phyloP scores from a whole-genome alignment of 35 echinoderm and acorn worm genomes.

The Holothuria glaberrima region DNA sequence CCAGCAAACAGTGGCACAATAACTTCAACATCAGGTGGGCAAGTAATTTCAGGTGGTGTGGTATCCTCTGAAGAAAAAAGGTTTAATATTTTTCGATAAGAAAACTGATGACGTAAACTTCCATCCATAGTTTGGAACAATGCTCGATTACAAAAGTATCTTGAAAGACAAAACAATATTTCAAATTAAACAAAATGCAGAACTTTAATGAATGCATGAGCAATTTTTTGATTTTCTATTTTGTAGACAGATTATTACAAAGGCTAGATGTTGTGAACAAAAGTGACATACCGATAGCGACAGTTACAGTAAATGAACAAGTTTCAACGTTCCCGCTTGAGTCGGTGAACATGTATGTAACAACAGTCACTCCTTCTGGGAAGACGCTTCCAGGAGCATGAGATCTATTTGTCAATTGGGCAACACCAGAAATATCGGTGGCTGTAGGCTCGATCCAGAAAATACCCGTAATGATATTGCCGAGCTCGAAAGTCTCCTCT shows the following conservation, averaged over 20 bases:
- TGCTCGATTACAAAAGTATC: no score
- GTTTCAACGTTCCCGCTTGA: neutral
- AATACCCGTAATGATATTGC: neutral
- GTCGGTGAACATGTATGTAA: conserved; percentile 42
- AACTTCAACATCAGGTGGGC: neutral
- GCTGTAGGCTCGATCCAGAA: conserved; percentile 37
- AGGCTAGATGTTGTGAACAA: no score
- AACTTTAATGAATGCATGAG: no score
- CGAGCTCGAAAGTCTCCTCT: neutral
- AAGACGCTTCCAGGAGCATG: conserved; percentile 27
- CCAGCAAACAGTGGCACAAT: neutral
- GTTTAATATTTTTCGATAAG: no score
- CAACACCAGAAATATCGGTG: conserved; percentile 23
- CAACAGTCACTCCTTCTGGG: neutral
- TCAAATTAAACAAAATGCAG: no score
- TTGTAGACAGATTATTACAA: no score
- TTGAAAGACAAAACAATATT: no score
- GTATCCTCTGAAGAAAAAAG: conserved; percentile 36
- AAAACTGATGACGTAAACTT: no score
- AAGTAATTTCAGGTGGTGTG: neutral
- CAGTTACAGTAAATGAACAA: conserved; percentile 1
- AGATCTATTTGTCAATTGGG: neutral
- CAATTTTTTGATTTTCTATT: no score
- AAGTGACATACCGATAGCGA: neutral
- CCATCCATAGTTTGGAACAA: no score